Evolutionary conservation across 2,888 invertebrate genomes (phyloP).

Genomic region (Agrotis puta): DNA sequence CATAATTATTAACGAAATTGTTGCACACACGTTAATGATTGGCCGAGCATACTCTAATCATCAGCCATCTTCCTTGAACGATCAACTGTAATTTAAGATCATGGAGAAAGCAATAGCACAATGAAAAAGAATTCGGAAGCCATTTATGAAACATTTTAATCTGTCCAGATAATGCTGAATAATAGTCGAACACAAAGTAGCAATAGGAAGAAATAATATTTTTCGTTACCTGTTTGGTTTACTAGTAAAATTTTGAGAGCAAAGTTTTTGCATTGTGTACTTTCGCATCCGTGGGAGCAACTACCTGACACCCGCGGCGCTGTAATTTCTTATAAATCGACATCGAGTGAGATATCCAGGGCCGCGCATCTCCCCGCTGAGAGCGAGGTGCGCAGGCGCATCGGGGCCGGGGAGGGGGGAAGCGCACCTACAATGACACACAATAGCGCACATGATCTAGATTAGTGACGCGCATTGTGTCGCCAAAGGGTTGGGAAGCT

Average conservation of each 20-base stretch:
- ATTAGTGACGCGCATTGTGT: conserved; percentile 90
- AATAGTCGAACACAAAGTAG: conserved; percentile 69
- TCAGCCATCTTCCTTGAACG: conserved; percentile 73
- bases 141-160: conserved; percentile 71
- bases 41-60: conserved; percentile 74
- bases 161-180: conserved; percentile 57
- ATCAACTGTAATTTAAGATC: conserved; percentile 73
- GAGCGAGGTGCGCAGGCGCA: conserved; percentile 65
- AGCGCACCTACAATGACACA: conserved; percentile 77
- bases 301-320: conserved; percentile 88
- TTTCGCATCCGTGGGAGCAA: conserved; percentile 84
- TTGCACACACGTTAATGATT: conserved; percentile 82
- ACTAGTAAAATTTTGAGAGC: conserved; percentile 78
- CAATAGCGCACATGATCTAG: conserved; percentile 90
- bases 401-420: conserved; percentile 43
- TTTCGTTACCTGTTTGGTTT: conserved; percentile 88
- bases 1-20: conserved; percentile 84
- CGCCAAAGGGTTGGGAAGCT: conserved; percentile 88
- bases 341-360: conserved; percentile 89
- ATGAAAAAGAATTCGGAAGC: conserved; percentile 71
- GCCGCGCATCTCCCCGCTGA: conserved; percentile 77
- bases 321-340: conserved; percentile 90
- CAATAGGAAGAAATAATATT: conserved; percentile 86
- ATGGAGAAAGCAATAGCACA: conserved; percentile 73
- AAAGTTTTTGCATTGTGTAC: conserved; percentile 83